phyloP scores from a whole-genome alignment of 2,797 vertebrate species.

The Chanos chanos region DNA sequence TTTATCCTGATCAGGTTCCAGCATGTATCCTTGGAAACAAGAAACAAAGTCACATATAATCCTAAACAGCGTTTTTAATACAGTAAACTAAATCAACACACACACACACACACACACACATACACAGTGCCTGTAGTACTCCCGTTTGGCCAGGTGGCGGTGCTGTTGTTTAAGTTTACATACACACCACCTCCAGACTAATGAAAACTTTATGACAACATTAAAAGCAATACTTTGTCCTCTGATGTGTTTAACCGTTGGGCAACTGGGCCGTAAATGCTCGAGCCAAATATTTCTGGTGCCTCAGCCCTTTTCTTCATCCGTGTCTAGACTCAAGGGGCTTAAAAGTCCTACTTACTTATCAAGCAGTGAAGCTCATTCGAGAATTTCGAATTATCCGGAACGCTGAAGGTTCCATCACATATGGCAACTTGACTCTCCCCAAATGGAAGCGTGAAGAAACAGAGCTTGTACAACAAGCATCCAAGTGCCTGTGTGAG shows the following conservation, averaged over 20 bases:
- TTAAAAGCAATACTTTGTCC: too few species aligned
- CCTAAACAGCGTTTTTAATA: background rate
- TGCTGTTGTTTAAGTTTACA: slow-evolving; percentile 42
- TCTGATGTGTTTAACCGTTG: too few species aligned
- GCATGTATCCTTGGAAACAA: slow-evolving; percentile 86
- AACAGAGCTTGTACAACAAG: slow-evolving; percentile 99
- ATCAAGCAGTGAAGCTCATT: slow-evolving; percentile 89
- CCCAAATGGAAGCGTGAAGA: slow-evolving; percentile 96
- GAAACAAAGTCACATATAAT: too few species aligned
- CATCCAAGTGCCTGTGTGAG: slow-evolving; percentile 89
- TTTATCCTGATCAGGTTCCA: slow-evolving; percentile 90
- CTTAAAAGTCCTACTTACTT: slow-evolving; percentile 75
- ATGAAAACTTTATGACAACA: background rate
- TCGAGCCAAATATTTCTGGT: too few species aligned
- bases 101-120: too few species aligned
- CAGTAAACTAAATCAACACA: background rate
- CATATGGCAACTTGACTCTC: slow-evolving; percentile 99
- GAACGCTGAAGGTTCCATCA: slow-evolving; percentile 92
- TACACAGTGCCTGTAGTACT: too few species aligned
- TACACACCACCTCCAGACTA: too few species aligned
- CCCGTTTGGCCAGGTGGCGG: slow-evolving; percentile 50
- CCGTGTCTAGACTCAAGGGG: background rate
- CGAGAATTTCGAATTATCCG: slow-evolving; percentile 91
- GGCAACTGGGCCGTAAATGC: too few species aligned
- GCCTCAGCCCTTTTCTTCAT: too few species aligned